Base-by-base conservation (phyloP, 2,888 invertebrate genomes). In the Chrysopilus asiliformis region DNA sequence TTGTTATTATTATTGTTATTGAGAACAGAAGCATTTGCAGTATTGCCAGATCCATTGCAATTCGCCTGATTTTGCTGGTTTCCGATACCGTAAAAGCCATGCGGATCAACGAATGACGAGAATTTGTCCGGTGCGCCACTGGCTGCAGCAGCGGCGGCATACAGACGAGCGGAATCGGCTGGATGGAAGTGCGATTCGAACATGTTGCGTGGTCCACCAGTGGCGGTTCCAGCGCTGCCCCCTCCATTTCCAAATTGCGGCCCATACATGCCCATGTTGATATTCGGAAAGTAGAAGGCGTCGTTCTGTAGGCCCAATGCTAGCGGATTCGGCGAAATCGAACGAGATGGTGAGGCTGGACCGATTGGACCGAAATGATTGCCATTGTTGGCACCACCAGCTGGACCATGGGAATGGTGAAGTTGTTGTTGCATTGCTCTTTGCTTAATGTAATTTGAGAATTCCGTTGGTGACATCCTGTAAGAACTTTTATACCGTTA, bases 391-490 rank as follows among this genome's bases (percentile, higher is more conserved):
- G n/a, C n/a, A 64, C 49, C 65, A 58, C 42, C 58, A 17, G 49
- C 48, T 32, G 46, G 44, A 28, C 50, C 52, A 35, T 54, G 58
- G 36, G 55, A 53, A 49, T 59, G 59, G 44, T 72, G 70, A 44
- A 72, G 70, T 64, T 85, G 84, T 64, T 89, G 90, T 65, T 86
- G 84, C 68, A 87, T 78, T 47, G 89, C 89, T 48, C 90, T 78
- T 65, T 91, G 90, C 66, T 91, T 91, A 63, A 91, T 90, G 72
- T 90, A 91, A 68, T 90, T 89, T 65, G 89, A 87, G 73, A 91
- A 91, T 71, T 94, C 94, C 50, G 94, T 94, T 44, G 94, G 94
- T 38, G 93, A 93, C 85, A 94, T 90, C 66, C 94, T 78, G 66
- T 49, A 70, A 41, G 57, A 57, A 51, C 60, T 31, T 22, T 24